Evolutionary conservation across 2,797 vertebrate species (phyloP), one percentile per base, ranked within the genome.

Genomic region (Karalla daura): DNA sequence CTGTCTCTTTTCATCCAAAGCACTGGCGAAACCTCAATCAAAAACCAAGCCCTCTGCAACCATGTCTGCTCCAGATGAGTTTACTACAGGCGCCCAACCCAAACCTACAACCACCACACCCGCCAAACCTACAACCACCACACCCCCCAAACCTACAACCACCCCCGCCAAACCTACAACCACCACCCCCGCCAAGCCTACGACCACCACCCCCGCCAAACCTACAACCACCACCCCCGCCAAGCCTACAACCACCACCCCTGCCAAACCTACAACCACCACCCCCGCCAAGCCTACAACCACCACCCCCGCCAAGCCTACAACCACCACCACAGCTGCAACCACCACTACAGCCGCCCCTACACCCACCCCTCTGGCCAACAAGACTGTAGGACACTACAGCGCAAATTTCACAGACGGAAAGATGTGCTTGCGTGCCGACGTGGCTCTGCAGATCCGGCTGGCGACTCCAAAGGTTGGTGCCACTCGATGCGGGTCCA

Each of bases 361-460:
- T 17, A 0, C 7, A 28, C 91, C 93, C 2, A 93, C 92, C 2
- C 70, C 86, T 1, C 0, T 58, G 1, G 8, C 75, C 66, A 76
- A 56, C 11, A 0, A 82, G 56, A 87, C 54, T 0, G 12, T 12
- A 2, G 93, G 93, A 37, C 77, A 71, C 13, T 94, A 93, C 78
- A 87, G 0, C 5, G 0, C 90, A 27, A 56, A n/a, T n/a, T n/a
- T 0, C 3, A 52, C 1, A 0, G 1, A 0, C 0, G 45, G 44
- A 0, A 36, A 3, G 3, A 1, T 49, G 0, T 94, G 91, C 43
- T 20, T 92, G 49, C 74, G 51, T 81, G 80, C 86, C 43, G 4
- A 51, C 0, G 74, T 91, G 75, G 85, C 39, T 0, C 43, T 94
- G 12, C 51, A 80, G 87, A 85, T 94, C 74, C 74, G 59, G 17